Conservation (phyloP, 1,140 invertebrate genomes). For the Leptonema lineaticorne region DNA sequence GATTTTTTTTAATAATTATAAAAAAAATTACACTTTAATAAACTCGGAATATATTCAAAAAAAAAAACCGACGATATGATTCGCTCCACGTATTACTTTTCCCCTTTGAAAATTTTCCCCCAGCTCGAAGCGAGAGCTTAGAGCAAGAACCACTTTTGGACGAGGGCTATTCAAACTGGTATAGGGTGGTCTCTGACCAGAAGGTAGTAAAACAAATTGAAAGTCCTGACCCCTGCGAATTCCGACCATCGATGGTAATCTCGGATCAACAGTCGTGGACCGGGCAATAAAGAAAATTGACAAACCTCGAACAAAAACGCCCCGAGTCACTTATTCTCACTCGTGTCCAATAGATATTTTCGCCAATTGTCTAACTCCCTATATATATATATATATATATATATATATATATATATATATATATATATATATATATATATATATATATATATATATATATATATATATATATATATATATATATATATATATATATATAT, state of each 20-base stretch:
- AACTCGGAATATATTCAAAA: neutral
- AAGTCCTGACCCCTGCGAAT: slow-evolving; percentile 22
- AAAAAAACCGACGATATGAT: too few relatives aligned
- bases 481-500: neutral
- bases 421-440: neutral
- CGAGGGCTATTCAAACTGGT: neutral
- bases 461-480: neutral
- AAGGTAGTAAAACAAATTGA: slow-evolving; percentile 35
- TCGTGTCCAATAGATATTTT: slow-evolving; percentile 10
- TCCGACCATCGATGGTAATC: slow-evolving; percentile 28
- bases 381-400: neutral
- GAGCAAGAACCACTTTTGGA: neutral
- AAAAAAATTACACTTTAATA: neutral
- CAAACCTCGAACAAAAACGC: slow-evolving; percentile 13
- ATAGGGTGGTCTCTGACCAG: slow-evolving; percentile 4
- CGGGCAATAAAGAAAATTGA: slow-evolving; percentile 34
- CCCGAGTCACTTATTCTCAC: slow-evolving; percentile 1
- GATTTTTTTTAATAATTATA: too few relatives aligned
- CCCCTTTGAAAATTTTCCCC: too few relatives aligned
- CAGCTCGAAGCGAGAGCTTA: too few relatives aligned
- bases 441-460: neutral
- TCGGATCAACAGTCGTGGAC: slow-evolving; percentile 25
- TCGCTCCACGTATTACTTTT: too few relatives aligned
- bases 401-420: neutral
- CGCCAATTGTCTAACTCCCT: neutral